phyloP scores from a whole-genome alignment of 2,888 invertebrate genomes.

The Parochlus steinenii region DNA sequence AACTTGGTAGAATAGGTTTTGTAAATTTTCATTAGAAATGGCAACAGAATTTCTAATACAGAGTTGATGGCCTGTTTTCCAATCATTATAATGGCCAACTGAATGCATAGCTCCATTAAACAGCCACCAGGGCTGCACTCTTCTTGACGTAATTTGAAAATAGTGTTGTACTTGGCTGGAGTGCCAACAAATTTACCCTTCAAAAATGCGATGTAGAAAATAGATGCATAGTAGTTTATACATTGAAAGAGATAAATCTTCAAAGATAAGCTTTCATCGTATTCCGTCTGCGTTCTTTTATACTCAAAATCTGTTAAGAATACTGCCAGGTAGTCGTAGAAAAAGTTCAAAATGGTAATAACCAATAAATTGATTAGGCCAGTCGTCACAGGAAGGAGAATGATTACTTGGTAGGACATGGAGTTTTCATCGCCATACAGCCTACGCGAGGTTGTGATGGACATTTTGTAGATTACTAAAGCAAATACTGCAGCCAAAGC shows the following conservation, averaged over 20 bases:
- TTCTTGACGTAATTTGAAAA: constrained; percentile 53
- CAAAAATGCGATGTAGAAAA: constrained; percentile 69
- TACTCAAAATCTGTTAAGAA: constrained; percentile 57
- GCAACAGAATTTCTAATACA: constrained; percentile 58
- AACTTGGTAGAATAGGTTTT: constrained; percentile 30
- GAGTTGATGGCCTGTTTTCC: constrained; percentile 71
- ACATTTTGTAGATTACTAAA: constrained; percentile 60
- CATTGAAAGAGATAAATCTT: constrained; percentile 81
- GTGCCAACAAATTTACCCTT: constrained; percentile 66
- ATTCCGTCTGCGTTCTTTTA: constrained; percentile 67
- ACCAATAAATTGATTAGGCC: constrained; percentile 60
- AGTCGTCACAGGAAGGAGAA: constrained; percentile 57
- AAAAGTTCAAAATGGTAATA: constrained; percentile 56
- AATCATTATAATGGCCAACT: constrained; percentile 70
- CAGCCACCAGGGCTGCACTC: constrained; percentile 76
- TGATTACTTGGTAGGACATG: constrained; percentile 36
- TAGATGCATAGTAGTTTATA: constrained; percentile 75
- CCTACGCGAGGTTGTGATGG: constrained; percentile 39
- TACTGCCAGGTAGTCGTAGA: constrained; percentile 46
- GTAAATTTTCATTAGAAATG: constrained; percentile 36
- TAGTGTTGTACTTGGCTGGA: constrained; percentile 56
- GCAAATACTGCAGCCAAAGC: constrained; percentile 59
- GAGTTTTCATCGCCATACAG: constrained; percentile 34
- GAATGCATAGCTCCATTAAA: constrained; percentile 70
- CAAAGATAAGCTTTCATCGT: constrained; percentile 69